Evolutionary conservation across 1,140 invertebrate species (phyloP).

Genomic region (Vanessa atalanta): DNA sequence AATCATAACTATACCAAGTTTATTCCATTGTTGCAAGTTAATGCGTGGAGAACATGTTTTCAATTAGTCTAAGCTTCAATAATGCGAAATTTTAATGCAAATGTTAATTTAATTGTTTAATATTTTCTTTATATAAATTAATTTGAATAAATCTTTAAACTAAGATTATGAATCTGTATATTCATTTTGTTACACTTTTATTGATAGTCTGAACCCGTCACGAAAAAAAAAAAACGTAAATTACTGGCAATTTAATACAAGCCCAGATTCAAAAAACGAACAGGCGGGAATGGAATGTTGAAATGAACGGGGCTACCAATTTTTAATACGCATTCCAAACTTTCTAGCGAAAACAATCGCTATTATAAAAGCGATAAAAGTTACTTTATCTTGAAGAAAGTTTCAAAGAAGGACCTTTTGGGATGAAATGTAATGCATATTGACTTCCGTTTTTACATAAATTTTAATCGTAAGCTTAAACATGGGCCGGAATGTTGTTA

Average conservation of each 20-base stretch:
- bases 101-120: no score
- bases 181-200: conserved; percentile 12
- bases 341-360: conserved; percentile 48
- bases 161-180: neutral
- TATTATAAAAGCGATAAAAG: conserved; percentile 53
- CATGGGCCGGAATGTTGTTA: conserved; percentile 40
- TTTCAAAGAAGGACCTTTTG: conserved; percentile 34
- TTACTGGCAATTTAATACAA: conserved; percentile 70
- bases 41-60: no score
- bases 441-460: conserved; percentile 72
- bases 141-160: neutral
- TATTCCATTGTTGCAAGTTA: no score
- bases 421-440: conserved; percentile 41
- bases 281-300: conserved; percentile 66
- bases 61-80: no score
- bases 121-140: no score
- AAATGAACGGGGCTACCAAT: conserved; percentile 72
- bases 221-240: conserved; percentile 54
- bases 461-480: conserved; percentile 40
- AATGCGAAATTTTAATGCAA: no score
- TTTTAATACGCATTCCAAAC: conserved; percentile 62
- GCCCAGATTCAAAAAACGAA: conserved; percentile 70
- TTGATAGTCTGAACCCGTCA: conserved; percentile 7
- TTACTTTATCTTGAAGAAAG: conserved; percentile 45
- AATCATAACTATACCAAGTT: no score